A percentile compares a stretch with the other conserved stretches of the same genome.
These are phyloP conservation scores for Synergus gifuensis DNA, from an alignment of 2,888 invertebrate genomes.

Conservation along the genomic window DNA sequence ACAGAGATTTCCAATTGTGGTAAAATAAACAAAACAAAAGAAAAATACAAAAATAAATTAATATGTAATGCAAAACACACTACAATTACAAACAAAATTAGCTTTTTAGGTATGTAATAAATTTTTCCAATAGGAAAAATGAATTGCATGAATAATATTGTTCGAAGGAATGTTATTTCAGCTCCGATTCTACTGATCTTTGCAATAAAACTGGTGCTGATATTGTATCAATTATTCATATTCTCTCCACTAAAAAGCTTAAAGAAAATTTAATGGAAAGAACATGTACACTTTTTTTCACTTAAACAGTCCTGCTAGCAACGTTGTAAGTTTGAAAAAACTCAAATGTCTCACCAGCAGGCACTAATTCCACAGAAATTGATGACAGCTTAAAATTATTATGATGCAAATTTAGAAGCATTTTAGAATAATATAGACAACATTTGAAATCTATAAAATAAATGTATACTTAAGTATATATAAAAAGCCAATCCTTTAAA, in stretches of 20 bases:
- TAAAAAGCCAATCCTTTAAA: background rate
- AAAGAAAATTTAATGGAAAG: background rate
- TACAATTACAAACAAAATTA: background rate
- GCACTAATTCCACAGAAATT: background rate
- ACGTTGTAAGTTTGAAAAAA: background rate
- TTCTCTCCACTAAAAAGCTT: slow-evolving; percentile 3
- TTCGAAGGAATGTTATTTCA: background rate
- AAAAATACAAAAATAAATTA: background rate
- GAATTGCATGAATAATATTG: background rate
- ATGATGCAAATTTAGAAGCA: background rate
- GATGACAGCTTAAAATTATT: background rate
- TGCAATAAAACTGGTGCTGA: background rate
- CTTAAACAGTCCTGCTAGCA: background rate
- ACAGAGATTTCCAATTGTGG: background rate
- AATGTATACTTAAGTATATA: background rate
- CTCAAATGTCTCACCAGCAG: background rate
- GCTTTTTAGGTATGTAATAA: background rate
- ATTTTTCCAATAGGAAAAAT: background rate
- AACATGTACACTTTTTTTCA: background rate
- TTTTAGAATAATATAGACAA: background rate
- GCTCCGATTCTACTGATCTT: background rate
- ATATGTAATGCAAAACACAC: background rate
- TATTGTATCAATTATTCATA: background rate
- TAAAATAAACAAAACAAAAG: background rate
- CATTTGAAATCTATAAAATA: background rate